These are phyloP conservation scores for Oostethus manadensis DNA, from an alignment of 2,113 vertebrate species.

Conservation along the genomic window DNA sequence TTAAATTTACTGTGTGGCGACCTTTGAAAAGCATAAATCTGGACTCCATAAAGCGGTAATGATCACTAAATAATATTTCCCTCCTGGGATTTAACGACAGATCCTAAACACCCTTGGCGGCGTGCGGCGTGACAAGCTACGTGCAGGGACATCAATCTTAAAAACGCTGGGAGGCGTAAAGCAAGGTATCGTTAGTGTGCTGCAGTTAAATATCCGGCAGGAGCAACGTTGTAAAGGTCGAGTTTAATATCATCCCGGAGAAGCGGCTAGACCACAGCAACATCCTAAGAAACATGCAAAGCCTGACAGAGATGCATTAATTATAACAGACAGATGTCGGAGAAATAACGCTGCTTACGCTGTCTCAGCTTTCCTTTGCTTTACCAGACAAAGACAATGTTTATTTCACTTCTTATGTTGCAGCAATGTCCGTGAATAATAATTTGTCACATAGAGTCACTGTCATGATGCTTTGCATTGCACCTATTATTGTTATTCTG, in stretches of 20 bases:
- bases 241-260: conserved; percentile 15
- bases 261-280: neutral
- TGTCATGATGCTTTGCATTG: too few species aligned
- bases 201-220: conserved; percentile 20
- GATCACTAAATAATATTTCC: neutral
- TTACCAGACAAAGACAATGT: too few species aligned
- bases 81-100: neutral
- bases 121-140: too few species aligned
- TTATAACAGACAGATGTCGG: conserved; percentile 41
- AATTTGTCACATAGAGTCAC: too few species aligned
- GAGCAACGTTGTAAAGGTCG: conserved; percentile 24
- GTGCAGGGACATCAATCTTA: neutral
- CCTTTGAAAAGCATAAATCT: conserved; percentile 2
- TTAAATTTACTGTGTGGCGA: neutral
- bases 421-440: too few species aligned
- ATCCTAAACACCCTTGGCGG: neutral
- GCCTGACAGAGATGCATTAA: conserved; percentile 18
- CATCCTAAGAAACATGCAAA: conserved; percentile 8
- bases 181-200: conserved; percentile 1
- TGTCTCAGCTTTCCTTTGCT: too few species aligned
- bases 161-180: conserved; percentile 8
- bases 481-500: too few species aligned
- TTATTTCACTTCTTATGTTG: too few species aligned
- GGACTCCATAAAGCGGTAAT: neutral
- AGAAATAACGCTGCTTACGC: conserved; percentile 9